These are phyloP conservation scores for Aphelinus certus DNA, from an alignment of 1,140 invertebrate species.

Conservation along the genomic window DNA sequence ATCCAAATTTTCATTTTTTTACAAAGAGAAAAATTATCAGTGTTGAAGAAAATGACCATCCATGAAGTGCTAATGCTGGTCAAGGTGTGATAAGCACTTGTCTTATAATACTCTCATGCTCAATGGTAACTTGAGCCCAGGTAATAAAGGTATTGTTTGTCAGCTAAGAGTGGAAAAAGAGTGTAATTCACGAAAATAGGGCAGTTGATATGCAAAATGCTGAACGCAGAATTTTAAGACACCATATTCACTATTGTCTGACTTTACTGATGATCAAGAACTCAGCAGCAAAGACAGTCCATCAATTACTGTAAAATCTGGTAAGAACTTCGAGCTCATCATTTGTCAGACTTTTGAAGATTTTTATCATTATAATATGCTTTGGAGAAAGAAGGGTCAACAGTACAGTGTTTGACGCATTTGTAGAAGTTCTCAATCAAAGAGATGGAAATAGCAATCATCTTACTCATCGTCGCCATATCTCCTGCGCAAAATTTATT, in stretches of 20 bases:
- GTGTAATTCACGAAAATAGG: conserved; percentile 83
- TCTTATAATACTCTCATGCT: conserved; percentile 89
- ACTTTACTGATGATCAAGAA: conserved; percentile 90
- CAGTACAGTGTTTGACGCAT: too few species aligned
- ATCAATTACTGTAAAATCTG: conserved; percentile 84
- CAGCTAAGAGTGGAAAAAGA: conserved; percentile 95
- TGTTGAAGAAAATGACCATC: conserved; percentile 93
- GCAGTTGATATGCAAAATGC: conserved; percentile 95
- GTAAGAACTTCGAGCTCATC: conserved; percentile 70
- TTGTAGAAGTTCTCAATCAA: too few species aligned
- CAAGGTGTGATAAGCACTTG: conserved; percentile 90
- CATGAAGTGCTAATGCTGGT: conserved; percentile 92
- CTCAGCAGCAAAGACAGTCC: conserved; percentile 81
- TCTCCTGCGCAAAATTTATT: too few species aligned
- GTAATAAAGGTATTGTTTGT: conserved; percentile 87
- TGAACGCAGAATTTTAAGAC: conserved; percentile 66
- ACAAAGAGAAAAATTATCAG: conserved; percentile 56
- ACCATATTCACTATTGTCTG: conserved; percentile 85
- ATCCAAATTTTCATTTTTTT: conserved; percentile 2
- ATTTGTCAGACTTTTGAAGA: conserved; percentile 79
- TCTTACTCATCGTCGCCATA: too few species aligned
- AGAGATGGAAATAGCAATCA: too few species aligned
- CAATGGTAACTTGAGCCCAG: conserved; percentile 89
- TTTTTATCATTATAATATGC: conserved; percentile 66
- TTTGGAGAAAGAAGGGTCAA: too few species aligned